A percentile compares a stretch with the other conserved stretches of the same genome.
phyloP scores from a whole-genome alignment of 2,888 invertebrate species.

The Athripsodes cinereus region DNA sequence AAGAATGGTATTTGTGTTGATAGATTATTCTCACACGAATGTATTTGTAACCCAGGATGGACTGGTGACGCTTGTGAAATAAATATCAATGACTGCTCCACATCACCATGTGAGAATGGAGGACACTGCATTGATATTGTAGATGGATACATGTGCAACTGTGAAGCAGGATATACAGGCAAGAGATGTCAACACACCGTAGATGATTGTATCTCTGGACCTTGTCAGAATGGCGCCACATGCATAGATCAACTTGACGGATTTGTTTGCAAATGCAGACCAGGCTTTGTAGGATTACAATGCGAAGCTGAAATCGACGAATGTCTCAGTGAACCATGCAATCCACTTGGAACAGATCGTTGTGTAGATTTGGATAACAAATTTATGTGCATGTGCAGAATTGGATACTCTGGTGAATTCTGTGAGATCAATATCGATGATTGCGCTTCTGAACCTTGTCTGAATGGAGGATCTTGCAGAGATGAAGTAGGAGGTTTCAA shows the following conservation, averaged over 20 bases:
- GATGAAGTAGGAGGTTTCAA: slow-evolving; percentile 81
- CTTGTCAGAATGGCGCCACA: slow-evolving; percentile 88
- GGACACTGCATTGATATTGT: slow-evolving; percentile 87
- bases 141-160: slow-evolving; percentile 79
- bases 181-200: slow-evolving; percentile 89
- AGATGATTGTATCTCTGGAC: slow-evolving; percentile 83
- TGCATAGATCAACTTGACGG: slow-evolving; percentile 85
- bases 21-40: slow-evolving; percentile 77
- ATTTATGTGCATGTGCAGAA: slow-evolving; percentile 80
- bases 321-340: slow-evolving; percentile 86
- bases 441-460: slow-evolving; percentile 77
- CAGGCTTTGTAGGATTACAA: slow-evolving; percentile 87
- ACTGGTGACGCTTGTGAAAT: slow-evolving; percentile 78
- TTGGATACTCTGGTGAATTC: slow-evolving; percentile 77
- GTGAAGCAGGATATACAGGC: slow-evolving; percentile 92
- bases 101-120: slow-evolving; percentile 85
- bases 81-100: slow-evolving; percentile 86
- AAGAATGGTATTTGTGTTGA: slow-evolving; percentile 91
- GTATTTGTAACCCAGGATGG: slow-evolving; percentile 92
- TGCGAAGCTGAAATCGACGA: slow-evolving; percentile 92
- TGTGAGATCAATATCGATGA: slow-evolving; percentile 87
- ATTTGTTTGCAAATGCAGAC: slow-evolving; percentile 87
- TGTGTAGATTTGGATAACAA: slow-evolving; percentile 87
- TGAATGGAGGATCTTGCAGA: slow-evolving; percentile 82
- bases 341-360: slow-evolving; percentile 80